Evolutionary conservation across 2,113 vertebrate genomes (phyloP).

Genomic region (Macrotis lagotis): DNA sequence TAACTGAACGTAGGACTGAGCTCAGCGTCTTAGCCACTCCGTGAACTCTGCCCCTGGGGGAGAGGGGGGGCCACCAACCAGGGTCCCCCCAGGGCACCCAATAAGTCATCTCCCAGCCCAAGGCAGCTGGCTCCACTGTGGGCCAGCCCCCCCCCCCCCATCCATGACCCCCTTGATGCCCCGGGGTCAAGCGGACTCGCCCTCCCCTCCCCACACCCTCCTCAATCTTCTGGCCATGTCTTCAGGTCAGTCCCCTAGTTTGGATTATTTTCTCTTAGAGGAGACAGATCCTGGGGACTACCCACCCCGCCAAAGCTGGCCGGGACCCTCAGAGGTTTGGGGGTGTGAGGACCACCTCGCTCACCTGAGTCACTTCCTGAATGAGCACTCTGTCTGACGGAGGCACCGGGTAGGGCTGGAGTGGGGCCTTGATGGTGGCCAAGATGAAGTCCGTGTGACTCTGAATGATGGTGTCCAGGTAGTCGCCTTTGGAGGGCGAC

Average conservation of each 20-base stretch:
- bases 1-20: constrained; percentile 83
- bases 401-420: constrained; percentile 90
- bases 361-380: constrained; percentile 93
- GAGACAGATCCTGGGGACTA: no score
- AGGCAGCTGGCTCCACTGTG: background rate
- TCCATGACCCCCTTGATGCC: background rate
- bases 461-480: constrained; percentile 91
- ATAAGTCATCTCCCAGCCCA: no score
- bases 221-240: no score
- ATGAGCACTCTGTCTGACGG: constrained; percentile 88
- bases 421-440: constrained; percentile 93
- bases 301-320: no score
- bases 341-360: background rate
- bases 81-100: no score
- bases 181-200: background rate
- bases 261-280: background rate
- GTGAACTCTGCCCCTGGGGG: background rate
- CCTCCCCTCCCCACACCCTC: no score
- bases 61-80: background rate
- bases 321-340: no score
- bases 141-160: no score
- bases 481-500: constrained; percentile 87
- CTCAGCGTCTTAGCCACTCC: background rate
- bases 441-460: constrained; percentile 93
- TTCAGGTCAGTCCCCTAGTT: no score